Base-by-base conservation (phyloP, 1,140 invertebrate species). In the Drosophila eugracilis region DNA sequence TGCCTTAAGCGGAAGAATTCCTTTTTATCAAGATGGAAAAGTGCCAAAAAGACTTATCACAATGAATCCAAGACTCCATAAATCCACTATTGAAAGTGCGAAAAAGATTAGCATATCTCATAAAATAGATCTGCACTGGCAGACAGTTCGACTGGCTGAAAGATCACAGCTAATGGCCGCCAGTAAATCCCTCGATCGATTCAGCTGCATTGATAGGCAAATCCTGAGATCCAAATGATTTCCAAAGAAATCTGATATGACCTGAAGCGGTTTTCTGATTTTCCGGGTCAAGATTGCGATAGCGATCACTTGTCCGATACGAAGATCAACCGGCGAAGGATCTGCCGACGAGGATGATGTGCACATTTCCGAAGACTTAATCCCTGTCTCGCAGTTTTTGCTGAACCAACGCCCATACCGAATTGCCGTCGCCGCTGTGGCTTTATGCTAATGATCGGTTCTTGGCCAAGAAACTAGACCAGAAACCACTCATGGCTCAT, bases 391-490 rank as follows among this genome's bases (percentile, higher is more conserved):
- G 41, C 14, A 17, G 17, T 24, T n/a, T 44, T 14, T 19, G 1
- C 69, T 55, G 42, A 36, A 62, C 78, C 63, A 85, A 85, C 81
- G 81, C 81, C 81, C 83, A 24, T 30, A 7, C 6, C 1, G 66
- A 59, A 53, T 62, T 71, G 81, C 76, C 81, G 81, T 80, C 81
- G 81, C 81, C 81, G 77, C 54, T 89, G 78, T 81, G 86, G 86
- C 86, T 89, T 89, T 89, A 89, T 89, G 86, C 86, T 89, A 89
- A 89, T 89, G 86, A 89, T 90, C 86, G 80, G 55, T 73, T 62
- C 57, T 59, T 57, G 53, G 24, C 73, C 70, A 89, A 89, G 63
- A 86, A 88, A 88, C 85, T 88, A 77, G 84, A 39, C 60, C 65
- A 67, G 21, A 88, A 89, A 88, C 79, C 84, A 84, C 75, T 89